phyloP scores from a whole-genome alignment of 2,113 vertebrate species.

The Megaceryle torquata region DNA sequence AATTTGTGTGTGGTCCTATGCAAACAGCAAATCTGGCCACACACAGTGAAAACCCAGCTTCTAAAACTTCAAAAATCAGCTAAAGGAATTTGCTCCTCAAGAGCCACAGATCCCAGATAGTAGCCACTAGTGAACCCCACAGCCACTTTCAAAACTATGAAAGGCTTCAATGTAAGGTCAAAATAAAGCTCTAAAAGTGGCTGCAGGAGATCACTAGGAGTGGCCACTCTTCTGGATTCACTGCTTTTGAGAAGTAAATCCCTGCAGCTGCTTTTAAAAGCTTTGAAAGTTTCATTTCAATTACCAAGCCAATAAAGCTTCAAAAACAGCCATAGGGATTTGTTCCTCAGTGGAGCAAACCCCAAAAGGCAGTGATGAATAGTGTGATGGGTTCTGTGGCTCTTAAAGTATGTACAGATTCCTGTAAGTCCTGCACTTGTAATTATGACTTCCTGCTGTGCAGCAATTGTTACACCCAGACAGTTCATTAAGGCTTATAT shows the following conservation, averaged over 20 bases:
- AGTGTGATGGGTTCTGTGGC: conserved; percentile 49
- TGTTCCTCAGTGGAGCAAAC: conserved; percentile 58
- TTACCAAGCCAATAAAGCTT: conserved; percentile 68
- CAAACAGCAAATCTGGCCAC: conserved; percentile 60
- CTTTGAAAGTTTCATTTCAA: conserved; percentile 63
- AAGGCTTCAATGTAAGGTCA: conserved; percentile 51
- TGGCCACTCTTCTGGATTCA: conserved; percentile 47
- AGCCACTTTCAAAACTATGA: conserved; percentile 56
- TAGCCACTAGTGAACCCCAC: conserved; percentile 50
- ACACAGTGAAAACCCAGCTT: conserved; percentile 44
- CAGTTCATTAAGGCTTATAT: conserved; percentile 29
- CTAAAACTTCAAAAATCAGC: conserved; percentile 56
- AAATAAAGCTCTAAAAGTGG: conserved; percentile 58
- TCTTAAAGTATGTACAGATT: conserved; percentile 53
- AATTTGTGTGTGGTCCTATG: conserved; percentile 59
- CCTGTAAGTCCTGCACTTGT: conserved; percentile 55
- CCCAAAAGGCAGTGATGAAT: conserved; percentile 63
- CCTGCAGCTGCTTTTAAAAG: conserved; percentile 59
- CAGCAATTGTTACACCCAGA: conserved; percentile 27
- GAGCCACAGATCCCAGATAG: conserved; percentile 59
- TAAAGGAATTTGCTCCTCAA: conserved; percentile 49
- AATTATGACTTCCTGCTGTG: conserved; percentile 31
- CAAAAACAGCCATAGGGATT: conserved; percentile 62
- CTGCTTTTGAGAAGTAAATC: conserved; percentile 64
- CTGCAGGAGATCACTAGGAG: conserved; percentile 59